Conservation (phyloP, 1,140 invertebrate species). For the Sinonovacula constricta region DNA sequence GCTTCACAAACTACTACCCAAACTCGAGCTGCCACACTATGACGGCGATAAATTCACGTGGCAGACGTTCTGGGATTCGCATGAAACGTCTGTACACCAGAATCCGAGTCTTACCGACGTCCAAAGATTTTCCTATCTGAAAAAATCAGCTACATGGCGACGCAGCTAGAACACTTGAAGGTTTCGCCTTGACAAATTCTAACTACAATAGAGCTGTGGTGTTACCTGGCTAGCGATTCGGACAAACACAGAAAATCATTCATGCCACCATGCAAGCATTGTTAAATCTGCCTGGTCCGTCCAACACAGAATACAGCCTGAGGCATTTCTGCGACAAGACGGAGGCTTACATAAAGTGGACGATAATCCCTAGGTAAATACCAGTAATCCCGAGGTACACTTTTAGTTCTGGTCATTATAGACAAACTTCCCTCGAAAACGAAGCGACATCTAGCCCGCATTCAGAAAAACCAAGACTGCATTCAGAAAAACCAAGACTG, state of each 20-base stretch:
- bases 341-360: slow-evolving; percentile 34
- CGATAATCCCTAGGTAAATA: slow-evolving; percentile 16
- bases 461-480: neutral
- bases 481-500: too few species aligned
- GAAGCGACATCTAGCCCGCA: neutral
- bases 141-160: slow-evolving; percentile 18
- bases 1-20: slow-evolving; percentile 12
- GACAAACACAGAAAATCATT: slow-evolving; percentile 30
- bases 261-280: slow-evolving; percentile 37
- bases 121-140: slow-evolving; percentile 38
- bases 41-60: slow-evolving; percentile 39
- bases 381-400: slow-evolving; percentile 12
- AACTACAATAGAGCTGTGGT: slow-evolving; percentile 37
- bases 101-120: slow-evolving; percentile 26
- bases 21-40: slow-evolving; percentile 35
- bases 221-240: slow-evolving; percentile 35
- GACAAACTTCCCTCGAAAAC: slow-evolving; percentile 18
- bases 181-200: slow-evolving; percentile 22
- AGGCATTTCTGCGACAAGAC: slow-evolving; percentile 39
- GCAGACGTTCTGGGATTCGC: slow-evolving; percentile 41
- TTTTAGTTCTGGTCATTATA: slow-evolving; percentile 33
- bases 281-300: slow-evolving; percentile 19
- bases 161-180: slow-evolving; percentile 22
- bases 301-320: neutral
- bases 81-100: slow-evolving; percentile 20